Percentiles rank a stretch among this genome's conserved stretches.
phyloP scores from a whole-genome alignment of 1,140 invertebrate species.

The Sycobia sp. region DNA sequence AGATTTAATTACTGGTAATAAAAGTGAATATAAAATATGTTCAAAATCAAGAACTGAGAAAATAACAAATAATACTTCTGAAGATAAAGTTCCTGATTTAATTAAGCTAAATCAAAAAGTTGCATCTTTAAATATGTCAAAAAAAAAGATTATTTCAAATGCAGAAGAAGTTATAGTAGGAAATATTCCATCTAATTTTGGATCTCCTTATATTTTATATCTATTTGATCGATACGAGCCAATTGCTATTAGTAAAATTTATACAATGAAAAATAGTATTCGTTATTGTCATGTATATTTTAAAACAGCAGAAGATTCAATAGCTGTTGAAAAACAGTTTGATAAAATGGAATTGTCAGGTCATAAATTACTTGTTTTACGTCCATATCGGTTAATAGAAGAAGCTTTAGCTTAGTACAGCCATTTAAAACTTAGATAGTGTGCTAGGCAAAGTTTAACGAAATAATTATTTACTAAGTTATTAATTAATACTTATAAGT shows the following conservation, averaged over 20 bases:
- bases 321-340: constrained; percentile 38
- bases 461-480: too few relatives aligned
- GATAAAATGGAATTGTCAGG: constrained; percentile 39
- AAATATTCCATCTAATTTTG: constrained; percentile 43
- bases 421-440: too few relatives aligned
- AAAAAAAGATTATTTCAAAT: constrained; percentile 7
- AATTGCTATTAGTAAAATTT: constrained; percentile 43
- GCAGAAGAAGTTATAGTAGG: constrained; percentile 49
- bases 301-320: constrained; percentile 37
- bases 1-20: too few relatives aligned
- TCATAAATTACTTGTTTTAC: constrained; percentile 42
- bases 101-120: not conserved
- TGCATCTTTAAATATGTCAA: not conserved
- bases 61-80: not conserved
- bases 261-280: constrained; percentile 21
- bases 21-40: too few relatives aligned
- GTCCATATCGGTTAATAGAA: constrained; percentile 23
- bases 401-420: not conserved
- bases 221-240: constrained; percentile 48
- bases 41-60: too few relatives aligned
- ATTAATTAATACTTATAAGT: too few relatives aligned
- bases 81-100: constrained; percentile 1
- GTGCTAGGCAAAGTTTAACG: not conserved
- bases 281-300: constrained; percentile 53
- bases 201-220: constrained; percentile 45